Percentiles rank a stretch among this genome's conserved stretches.
phyloP scores from a whole-genome alignment of 2,113 vertebrate genomes.

The Taurulus bubalis region DNA sequence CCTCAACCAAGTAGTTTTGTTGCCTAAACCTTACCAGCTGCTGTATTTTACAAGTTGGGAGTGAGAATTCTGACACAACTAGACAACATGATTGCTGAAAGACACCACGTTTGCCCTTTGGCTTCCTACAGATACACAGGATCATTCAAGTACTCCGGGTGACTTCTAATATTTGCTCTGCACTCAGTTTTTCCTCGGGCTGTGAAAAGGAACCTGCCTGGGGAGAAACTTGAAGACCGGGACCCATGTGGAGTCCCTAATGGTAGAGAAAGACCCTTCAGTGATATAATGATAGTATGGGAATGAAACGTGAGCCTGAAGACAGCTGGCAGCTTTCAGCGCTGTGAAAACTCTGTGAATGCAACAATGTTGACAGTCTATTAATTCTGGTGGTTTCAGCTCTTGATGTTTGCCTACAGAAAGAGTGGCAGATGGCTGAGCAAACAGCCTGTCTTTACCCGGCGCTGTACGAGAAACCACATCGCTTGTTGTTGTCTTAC shows the following conservation, averaged over 20 bases:
- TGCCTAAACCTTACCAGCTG: neutral
- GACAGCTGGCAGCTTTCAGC: neutral
- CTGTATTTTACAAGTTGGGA: neutral
- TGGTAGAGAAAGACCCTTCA: neutral
- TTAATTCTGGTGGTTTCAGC: neutral
- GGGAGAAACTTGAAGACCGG: neutral
- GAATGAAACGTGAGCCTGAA: neutral
- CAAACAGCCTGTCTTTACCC: neutral
- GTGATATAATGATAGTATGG: neutral
- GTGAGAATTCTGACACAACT: neutral
- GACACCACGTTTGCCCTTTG: neutral
- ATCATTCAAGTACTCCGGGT: neutral
- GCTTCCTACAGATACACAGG: neutral
- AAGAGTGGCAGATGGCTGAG: neutral
- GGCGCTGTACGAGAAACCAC: neutral
- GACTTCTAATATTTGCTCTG: constrained; percentile 44
- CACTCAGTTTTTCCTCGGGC: neutral
- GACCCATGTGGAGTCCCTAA: neutral
- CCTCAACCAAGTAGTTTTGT: too few species aligned
- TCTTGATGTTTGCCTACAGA: constrained; percentile 9
- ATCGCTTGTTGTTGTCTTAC: constrained; percentile 1
- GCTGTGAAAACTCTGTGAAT: neutral
- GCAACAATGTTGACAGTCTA: neutral
- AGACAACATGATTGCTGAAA: neutral
- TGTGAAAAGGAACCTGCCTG: neutral